Conservation (phyloP, 2,888 invertebrate genomes). For the Lithosia quadra region DNA sequence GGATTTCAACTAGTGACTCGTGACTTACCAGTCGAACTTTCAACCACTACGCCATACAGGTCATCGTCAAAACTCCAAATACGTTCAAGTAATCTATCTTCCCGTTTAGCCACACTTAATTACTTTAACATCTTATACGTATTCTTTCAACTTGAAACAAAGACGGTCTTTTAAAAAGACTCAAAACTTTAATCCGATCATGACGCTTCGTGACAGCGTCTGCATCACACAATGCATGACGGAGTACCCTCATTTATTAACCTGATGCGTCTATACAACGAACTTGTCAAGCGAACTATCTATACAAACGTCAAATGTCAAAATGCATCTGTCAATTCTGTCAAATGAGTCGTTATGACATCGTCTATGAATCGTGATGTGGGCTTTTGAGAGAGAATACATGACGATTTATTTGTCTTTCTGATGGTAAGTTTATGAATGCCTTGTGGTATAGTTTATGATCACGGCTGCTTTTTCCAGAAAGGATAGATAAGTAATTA, state of each 20-base stretch:
- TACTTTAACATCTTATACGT: not conserved
- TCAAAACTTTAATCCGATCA: slow-evolving; percentile 8
- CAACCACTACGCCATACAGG: not conserved
- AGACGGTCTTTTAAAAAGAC: slow-evolving; percentile 5
- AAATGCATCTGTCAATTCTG: slow-evolving; percentile 22
- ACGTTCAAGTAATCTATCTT: not conserved
- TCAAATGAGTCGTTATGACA: slow-evolving; percentile 14
- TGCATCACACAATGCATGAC: slow-evolving; percentile 45
- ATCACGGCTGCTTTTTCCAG: no score
- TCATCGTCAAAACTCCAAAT: not conserved
- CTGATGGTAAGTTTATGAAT: no score
- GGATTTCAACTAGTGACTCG: not conserved
- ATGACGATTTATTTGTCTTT: not conserved
- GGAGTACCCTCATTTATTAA: slow-evolving; percentile 48
- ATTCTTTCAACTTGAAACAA: slow-evolving; percentile 15
- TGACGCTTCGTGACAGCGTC: slow-evolving; percentile 3
- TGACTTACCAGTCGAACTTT: not conserved
- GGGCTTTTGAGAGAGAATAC: slow-evolving; percentile 8
- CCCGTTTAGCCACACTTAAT: slow-evolving; percentile 10
- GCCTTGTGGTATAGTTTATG: no score
- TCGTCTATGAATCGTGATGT: slow-evolving; percentile 14
- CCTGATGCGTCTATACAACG: not conserved
- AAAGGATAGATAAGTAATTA: no score
- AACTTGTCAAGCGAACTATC: not conserved
- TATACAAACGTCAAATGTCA: not conserved